Evolutionary conservation across 2,888 invertebrate species (phyloP).

Genomic region (Cryptocheilus praepositus): DNA sequence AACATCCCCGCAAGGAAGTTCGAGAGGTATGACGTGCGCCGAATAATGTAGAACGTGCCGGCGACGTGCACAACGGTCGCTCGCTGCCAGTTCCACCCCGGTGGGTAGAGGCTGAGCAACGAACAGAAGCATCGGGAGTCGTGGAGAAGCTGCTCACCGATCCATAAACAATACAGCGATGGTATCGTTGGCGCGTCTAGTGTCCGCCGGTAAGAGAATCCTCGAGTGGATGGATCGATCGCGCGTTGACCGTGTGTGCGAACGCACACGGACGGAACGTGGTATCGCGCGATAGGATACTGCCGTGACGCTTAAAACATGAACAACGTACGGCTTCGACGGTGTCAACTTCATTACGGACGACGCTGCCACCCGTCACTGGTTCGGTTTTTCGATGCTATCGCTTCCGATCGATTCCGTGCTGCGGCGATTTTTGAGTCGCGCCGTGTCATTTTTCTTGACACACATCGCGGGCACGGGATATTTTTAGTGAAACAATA

Average conservation of each 20-base stretch:
- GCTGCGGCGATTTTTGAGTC: no score
- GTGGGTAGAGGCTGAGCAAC: background rate
- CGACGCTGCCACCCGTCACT: no score
- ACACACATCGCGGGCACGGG: no score
- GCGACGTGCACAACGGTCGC: background rate
- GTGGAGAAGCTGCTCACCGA: slow-evolving; percentile 23
- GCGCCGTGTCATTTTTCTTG: no score
- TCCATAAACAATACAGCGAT: slow-evolving; percentile 46
- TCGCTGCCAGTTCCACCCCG: background rate
- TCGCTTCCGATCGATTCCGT: no score
- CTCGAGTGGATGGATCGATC: slow-evolving; percentile 34
- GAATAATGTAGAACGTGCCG: slow-evolving; percentile 11
- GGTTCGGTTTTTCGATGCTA: no score
- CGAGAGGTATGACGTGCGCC: slow-evolving; percentile 3
- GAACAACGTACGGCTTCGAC: no score
- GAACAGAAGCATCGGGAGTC: background rate
- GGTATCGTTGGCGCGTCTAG: slow-evolving; percentile 36
- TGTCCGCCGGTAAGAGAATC: slow-evolving; percentile 29
- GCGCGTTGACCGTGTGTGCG: background rate
- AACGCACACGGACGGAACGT: no score
- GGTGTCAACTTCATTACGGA: no score
- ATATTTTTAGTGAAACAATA: no score
- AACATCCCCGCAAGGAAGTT: background rate
- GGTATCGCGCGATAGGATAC: no score
- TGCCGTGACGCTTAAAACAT: no score